Evolutionary conservation across 2,113 vertebrate genomes (phyloP).

Genomic region (Tapirus terrestris): DNA sequence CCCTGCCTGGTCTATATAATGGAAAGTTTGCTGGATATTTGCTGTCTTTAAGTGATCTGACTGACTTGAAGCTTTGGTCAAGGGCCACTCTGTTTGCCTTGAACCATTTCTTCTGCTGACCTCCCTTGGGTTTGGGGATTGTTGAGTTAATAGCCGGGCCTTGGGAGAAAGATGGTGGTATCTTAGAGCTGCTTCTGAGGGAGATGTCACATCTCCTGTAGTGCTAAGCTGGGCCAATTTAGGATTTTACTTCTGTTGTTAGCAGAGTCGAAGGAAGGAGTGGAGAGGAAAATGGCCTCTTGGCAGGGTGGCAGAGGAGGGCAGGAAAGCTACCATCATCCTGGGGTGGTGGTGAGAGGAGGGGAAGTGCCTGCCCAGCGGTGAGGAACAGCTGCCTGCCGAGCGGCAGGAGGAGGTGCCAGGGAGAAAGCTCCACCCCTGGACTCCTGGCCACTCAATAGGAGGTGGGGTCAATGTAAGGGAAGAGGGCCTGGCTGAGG

Average conservation of each 20-base stretch:
- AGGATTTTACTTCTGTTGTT: constrained; percentile 43
- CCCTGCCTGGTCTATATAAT: constrained; percentile 48
- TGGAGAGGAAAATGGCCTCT: constrained; percentile 42
- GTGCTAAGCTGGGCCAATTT: constrained; percentile 46
- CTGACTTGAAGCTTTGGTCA: constrained; percentile 52
- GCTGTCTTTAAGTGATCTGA: constrained; percentile 39
- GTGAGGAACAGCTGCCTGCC: constrained; percentile 10
- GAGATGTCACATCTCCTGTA: constrained; percentile 37
- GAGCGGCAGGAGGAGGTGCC: neutral
- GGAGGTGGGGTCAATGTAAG: constrained; percentile 25
- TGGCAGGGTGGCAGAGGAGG: constrained; percentile 18
- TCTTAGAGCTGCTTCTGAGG: constrained; percentile 24
- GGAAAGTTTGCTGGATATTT: constrained; percentile 10
- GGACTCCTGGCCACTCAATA: neutral
- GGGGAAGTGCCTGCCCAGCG: neutral
- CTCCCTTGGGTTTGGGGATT: neutral
- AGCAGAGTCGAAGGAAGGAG: constrained; percentile 24
- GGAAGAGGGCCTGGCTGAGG: neutral
- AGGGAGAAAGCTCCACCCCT: neutral
- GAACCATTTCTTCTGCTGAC: constrained; percentile 20
- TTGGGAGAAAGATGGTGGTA: constrained; percentile 41
- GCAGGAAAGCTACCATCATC: neutral
- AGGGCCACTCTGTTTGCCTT: neutral
- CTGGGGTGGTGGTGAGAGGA: neutral
- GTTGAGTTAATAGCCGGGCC: constrained; percentile 22